Conservation (phyloP, 2,113 vertebrate genomes). For the Percopsis transmontana region DNA sequence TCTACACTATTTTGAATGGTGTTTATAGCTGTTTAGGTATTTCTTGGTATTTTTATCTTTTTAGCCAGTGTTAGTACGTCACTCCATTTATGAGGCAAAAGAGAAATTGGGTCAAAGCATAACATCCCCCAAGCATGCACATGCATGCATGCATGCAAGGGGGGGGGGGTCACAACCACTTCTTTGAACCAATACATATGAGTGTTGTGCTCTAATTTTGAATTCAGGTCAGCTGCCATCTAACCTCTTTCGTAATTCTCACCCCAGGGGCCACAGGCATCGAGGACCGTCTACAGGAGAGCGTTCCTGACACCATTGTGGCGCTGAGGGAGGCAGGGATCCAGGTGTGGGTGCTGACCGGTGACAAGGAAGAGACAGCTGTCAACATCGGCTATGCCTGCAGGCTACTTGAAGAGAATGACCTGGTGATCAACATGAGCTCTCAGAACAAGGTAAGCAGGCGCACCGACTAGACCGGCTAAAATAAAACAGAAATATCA, state of each 20-base stretch:
- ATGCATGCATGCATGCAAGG: neutral
- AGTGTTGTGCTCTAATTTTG: conserved; percentile 12
- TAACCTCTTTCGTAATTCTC: conserved; percentile 21
- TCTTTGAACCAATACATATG: conserved; percentile 2
- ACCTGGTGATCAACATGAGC: conserved; percentile 90
- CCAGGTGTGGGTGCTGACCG: conserved; percentile 93
- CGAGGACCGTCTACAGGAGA: conserved; percentile 95
- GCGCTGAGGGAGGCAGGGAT: conserved; percentile 91
- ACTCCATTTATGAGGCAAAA: no score
- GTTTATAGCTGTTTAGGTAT: no score
- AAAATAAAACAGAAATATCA: no score
- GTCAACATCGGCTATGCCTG: conserved; percentile 93
- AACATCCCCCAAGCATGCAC: neutral
- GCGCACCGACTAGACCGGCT: no score
- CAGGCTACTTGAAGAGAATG: conserved; percentile 85
- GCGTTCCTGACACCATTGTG: conserved; percentile 86
- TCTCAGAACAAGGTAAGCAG: conserved; percentile 85
- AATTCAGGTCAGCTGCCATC: conserved; percentile 5
- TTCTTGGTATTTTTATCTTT: no score
- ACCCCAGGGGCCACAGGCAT: conserved; percentile 89
- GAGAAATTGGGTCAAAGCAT: no score
- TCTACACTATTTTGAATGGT: no score
- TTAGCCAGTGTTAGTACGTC: no score
- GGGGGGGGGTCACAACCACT: neutral
- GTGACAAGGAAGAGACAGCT: conserved; percentile 95